These are phyloP conservation scores for Bombus superbus DNA, from an alignment of 1,140 invertebrate genomes.

Conservation along the genomic window DNA sequence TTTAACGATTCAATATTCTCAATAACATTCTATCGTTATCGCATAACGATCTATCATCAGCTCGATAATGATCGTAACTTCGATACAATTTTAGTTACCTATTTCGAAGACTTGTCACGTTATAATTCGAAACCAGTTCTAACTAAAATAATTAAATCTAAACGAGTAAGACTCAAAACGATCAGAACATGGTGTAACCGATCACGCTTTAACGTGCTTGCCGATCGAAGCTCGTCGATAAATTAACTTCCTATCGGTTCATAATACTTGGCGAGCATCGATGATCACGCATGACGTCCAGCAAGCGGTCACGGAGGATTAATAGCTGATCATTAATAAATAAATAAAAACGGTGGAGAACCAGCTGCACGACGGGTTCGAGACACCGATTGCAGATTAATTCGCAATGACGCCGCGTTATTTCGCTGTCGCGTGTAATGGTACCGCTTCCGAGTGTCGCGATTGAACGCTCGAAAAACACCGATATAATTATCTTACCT, in stretches of 20 bases:
- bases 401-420: constrained; percentile 60
- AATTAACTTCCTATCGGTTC: constrained; percentile 27
- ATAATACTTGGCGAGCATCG: neutral
- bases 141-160: neutral
- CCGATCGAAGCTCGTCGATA: constrained; percentile 15
- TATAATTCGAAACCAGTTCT: neutral
- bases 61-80: neutral
- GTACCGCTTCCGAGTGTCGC: constrained; percentile 31
- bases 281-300: constrained; percentile 17
- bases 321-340: constrained; percentile 20
- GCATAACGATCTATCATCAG: neutral
- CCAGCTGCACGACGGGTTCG: neutral
- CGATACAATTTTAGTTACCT: neutral
- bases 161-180: neutral
- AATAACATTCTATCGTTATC: neutral
- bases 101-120: neutral
- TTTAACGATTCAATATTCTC: neutral
- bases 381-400: constrained; percentile 43
- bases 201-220: constrained; percentile 2
- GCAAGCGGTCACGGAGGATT: constrained; percentile 29
- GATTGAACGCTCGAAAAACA: constrained; percentile 9
- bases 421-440: constrained; percentile 35
- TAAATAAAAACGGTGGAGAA: constrained; percentile 12
- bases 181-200: neutral
- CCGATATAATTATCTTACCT: constrained; percentile 41